A percentile compares a stretch with the other conserved stretches of the same genome.
Conservation (phyloP, 2,113 vertebrate genomes). For the Uria aalge region DNA sequence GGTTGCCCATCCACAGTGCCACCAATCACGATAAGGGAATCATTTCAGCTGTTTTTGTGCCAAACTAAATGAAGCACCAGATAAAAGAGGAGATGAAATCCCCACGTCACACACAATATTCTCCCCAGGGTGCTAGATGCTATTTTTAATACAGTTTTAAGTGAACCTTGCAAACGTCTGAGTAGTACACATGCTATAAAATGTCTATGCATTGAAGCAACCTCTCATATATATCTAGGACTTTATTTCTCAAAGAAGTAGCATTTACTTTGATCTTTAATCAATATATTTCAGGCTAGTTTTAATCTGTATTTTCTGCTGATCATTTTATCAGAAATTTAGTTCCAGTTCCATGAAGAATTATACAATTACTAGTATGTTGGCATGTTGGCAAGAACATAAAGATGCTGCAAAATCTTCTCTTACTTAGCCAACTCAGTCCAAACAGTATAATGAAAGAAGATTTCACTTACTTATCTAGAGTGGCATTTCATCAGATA, state of each 20-base stretch:
- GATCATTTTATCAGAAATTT: background rate
- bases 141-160: background rate
- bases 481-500: constrained; percentile 3
- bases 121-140: background rate
- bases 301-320: background rate
- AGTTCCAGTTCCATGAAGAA: background rate
- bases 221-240: background rate
- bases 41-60: background rate
- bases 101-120: background rate
- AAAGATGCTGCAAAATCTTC: background rate
- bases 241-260: background rate
- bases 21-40: background rate
- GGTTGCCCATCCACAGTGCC: background rate
- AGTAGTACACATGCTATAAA: background rate
- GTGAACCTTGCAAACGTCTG: background rate
- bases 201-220: background rate
- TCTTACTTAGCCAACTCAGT: background rate
- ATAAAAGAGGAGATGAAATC: background rate
- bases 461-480: background rate
- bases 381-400: background rate
- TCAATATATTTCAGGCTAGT: background rate
- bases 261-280: background rate
- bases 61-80: background rate
- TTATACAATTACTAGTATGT: background rate
- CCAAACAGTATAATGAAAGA: background rate